These are phyloP conservation scores for Merluccius polli DNA, from an alignment of 2,797 vertebrate genomes.

Conservation along the genomic window DNA sequence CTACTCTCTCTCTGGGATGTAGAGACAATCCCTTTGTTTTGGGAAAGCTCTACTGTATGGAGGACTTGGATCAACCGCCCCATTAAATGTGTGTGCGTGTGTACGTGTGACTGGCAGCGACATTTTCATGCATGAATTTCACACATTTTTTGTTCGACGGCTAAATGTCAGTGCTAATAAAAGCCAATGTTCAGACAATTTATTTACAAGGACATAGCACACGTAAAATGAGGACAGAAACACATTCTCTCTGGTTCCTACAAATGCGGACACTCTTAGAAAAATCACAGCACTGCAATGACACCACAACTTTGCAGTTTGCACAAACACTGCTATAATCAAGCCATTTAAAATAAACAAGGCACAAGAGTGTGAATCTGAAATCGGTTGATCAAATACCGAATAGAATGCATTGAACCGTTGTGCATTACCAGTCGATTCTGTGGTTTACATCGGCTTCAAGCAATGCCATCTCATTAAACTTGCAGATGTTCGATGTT, in stretches of 20 bases:
- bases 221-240: not conserved
- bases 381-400: slow-evolving; percentile 2
- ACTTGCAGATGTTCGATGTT: not conserved
- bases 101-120: no score
- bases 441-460: not conserved
- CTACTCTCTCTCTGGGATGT: slow-evolving; percentile 72
- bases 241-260: slow-evolving; percentile 18
- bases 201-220: not conserved
- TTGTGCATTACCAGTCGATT: slow-evolving; percentile 8
- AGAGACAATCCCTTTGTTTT: slow-evolving; percentile 17
- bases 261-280: slow-evolving; percentile 44
- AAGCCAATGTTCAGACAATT: slow-evolving; percentile 2
- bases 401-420: not conserved
- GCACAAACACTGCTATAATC: slow-evolving; percentile 20
- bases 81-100: not conserved
- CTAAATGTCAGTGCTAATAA: not conserved
- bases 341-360: slow-evolving; percentile 30
- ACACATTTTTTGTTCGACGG: not conserved
- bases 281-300: slow-evolving; percentile 35
- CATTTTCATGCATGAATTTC: not conserved
- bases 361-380: slow-evolving; percentile 50
- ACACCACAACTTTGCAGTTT: slow-evolving; percentile 18
- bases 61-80: not conserved
- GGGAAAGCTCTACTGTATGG: not conserved
- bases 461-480: not conserved